Conservation (phyloP, 2,888 invertebrate genomes). For the Hirudinaria manillensis region DNA sequence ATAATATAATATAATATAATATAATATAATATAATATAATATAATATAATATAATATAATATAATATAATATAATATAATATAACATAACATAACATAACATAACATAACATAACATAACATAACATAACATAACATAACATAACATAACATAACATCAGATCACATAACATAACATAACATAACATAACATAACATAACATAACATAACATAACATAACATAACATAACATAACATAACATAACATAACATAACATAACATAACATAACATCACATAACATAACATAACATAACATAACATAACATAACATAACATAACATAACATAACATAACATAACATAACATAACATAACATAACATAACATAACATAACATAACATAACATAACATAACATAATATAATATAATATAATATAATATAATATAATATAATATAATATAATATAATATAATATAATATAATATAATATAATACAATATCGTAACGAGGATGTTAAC, state of each 20-base stretch:
- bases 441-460: constrained; percentile 18
- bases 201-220: not conserved
- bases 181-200: constrained; percentile 10
- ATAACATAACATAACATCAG: not conserved
- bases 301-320: constrained; percentile 24
- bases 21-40: constrained; percentile 7
- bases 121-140: not conserved
- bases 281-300: constrained; percentile 25
- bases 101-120: constrained; percentile 3
- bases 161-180: not conserved
- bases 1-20: constrained; percentile 7
- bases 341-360: constrained; percentile 19
- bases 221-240: not conserved
- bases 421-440: constrained; percentile 19
- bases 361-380: constrained; percentile 20
- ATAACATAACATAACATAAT: constrained; percentile 21
- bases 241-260: constrained; percentile 12
- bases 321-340: constrained; percentile 22
- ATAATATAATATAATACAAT: not conserved
- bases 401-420: constrained; percentile 20
- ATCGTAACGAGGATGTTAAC: too few species aligned
- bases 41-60: constrained; percentile 7
- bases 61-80: constrained; percentile 12
- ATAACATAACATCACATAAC: constrained; percentile 23
- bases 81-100: not conserved